Evolutionary conservation across 1,140 invertebrate species (phyloP), one percentile per base, ranked within the genome.

Genomic region (Brevipalpus yothersi): DNA sequence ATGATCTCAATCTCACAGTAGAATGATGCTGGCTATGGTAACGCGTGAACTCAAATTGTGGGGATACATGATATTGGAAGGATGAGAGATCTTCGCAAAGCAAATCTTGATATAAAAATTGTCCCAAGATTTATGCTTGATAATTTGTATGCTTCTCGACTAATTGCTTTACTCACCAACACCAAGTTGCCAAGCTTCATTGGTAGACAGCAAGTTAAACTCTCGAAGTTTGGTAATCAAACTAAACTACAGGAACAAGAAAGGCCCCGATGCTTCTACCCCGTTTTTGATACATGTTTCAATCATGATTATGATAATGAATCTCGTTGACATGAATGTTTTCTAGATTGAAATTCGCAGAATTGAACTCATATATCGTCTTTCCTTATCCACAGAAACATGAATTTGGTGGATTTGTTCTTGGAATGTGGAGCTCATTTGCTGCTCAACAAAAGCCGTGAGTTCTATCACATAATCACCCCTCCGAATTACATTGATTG

Each of bases 111-210:
- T 51, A 66, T 70, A 51, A 66, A 69, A 67, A 66, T 73, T 58
- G 67, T 90, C 53, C 88, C 89, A 40, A 76, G 88, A 63, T 69
- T 93, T 53, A 70, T 92, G 41, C 89, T 92, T 73, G 87, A 92
- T 67, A 78, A 80, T 54, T 91, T 86, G 80, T 76, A 78, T n/a
- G 59, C 62, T 54, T 53, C 61, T 12, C 51, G 61, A 43, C 47
- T 67, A 8, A 45, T 56, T 15, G 56, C 58, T 49, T 51, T 67
- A 8, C 55, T 64, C 5, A 58, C 41, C 31, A 45, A 61, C 15
- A 31, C 51, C 57, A 58, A 60, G 43, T 59, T 58, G 53, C 8
- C 40, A 4, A n/a, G 43, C 15, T 53, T 31, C 47, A 59, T 66
- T n/a, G 58, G 56, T 31, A 41, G 53, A 54, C 61, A 65, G 21